Conservation (phyloP, 2,797 vertebrate species). For the Petrocephalus schoutedeni region DNA sequence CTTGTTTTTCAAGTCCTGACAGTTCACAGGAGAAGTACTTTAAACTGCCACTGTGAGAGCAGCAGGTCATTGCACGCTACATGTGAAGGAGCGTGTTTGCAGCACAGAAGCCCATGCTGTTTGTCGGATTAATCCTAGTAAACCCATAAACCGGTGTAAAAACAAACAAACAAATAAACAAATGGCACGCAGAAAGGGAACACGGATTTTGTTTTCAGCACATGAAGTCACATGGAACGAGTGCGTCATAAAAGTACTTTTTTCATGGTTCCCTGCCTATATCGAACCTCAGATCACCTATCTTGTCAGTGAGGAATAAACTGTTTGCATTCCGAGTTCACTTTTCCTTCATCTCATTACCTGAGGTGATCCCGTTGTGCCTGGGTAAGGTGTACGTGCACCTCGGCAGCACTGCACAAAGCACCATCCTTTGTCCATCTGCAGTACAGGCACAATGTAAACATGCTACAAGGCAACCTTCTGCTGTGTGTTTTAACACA, state of each 20-base stretch:
- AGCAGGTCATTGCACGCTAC: neutral
- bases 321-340: neutral
- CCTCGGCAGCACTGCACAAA: no score
- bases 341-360: neutral
- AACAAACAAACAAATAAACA: neutral
- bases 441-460: neutral
- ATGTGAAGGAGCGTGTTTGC: neutral
- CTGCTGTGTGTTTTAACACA: neutral
- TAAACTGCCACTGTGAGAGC: neutral
- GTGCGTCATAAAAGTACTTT: conserved; percentile 21
- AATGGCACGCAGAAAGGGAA: conserved; percentile 20
- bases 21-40: neutral
- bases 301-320: neutral
- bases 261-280: conserved; percentile 10
- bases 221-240: conserved; percentile 12
- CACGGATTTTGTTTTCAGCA: conserved; percentile 20
- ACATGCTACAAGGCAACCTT: neutral
- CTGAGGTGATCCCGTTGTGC: neutral
- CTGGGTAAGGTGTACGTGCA: neutral
- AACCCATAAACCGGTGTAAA: neutral
- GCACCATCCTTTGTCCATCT: neutral
- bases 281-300: conserved; percentile 22
- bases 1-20: neutral
- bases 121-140: neutral
- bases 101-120: neutral